Evolutionary conservation across 2,113 vertebrate species (phyloP).

Genomic region (Pardalotus punctatus): DNA sequence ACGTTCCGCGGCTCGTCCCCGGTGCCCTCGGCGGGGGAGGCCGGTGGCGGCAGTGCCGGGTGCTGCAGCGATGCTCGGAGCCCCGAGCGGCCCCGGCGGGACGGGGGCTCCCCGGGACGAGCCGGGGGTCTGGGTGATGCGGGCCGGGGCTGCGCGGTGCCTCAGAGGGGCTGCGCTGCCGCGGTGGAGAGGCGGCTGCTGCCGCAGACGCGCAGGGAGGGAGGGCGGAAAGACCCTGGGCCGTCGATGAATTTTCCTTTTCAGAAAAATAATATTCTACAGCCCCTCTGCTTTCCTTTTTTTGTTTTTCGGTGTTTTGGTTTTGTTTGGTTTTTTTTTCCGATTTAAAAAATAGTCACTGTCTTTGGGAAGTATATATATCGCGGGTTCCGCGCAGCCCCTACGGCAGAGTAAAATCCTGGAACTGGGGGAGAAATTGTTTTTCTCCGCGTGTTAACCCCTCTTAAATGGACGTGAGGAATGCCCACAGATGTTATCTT

Average conservation of each 20-base stretch:
- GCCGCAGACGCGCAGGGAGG: not conserved
- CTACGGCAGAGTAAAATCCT: not conserved
- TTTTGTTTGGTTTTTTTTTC: not conserved
- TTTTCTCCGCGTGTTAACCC: not conserved
- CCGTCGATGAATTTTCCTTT: not conserved
- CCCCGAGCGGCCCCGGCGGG: not conserved
- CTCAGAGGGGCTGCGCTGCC: not conserved
- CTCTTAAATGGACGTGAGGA: not conserved
- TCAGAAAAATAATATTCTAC: not conserved
- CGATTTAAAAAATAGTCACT: not conserved
- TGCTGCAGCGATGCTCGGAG: not conserved
- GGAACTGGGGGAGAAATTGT: not conserved
- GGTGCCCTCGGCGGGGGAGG: not conserved
- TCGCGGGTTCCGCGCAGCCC: not conserved
- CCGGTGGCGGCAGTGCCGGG: not conserved
- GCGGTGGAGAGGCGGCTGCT: not conserved
- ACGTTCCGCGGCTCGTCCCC: not conserved
- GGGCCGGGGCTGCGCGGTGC: not conserved
- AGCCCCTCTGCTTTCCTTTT: not conserved
- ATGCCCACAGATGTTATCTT: not conserved
- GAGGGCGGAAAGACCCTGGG: not conserved
- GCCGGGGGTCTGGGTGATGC: too few relatives aligned
- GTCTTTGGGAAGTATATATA: rapidly evolving
- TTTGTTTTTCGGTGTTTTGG: too few relatives aligned
- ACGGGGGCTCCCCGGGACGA: not conserved